Conservation (phyloP, 2,888 invertebrate genomes). For the Urechis unicinctus region DNA sequence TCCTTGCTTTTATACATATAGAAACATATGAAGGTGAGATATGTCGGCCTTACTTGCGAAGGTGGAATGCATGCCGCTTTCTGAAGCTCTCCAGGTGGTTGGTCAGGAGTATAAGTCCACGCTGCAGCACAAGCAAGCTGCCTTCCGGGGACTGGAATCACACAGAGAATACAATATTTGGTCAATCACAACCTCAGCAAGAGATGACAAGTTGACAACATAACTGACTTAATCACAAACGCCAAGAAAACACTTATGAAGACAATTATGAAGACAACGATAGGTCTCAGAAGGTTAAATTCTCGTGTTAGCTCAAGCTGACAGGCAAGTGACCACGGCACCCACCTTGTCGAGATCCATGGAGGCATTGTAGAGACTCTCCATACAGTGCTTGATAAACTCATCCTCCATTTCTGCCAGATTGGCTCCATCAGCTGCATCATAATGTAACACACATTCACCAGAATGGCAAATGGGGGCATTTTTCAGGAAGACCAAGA, state of each 20-base stretch:
- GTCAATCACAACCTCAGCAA: neutral
- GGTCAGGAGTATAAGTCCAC: constrained; percentile 77
- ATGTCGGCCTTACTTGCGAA: no score
- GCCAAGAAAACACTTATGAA: no score
- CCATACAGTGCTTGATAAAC: constrained; percentile 90
- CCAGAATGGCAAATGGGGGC: no score
- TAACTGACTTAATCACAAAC: neutral
- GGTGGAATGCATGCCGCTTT: constrained; percentile 45
- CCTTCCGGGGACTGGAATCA: constrained; percentile 62
- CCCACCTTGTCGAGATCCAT: constrained; percentile 15
- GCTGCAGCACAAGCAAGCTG: constrained; percentile 80
- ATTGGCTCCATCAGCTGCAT: neutral
- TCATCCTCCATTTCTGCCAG: constrained; percentile 78
- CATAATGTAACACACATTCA: no score
- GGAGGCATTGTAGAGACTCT: constrained; percentile 58
- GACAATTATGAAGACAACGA: no score
- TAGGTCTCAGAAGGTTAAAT: no score
- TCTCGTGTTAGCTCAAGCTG: no score
- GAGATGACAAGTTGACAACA: neutral
- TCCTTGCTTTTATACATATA: no score
- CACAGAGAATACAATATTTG: neutral
- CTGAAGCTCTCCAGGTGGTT: constrained; percentile 90
- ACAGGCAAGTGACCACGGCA: no score
- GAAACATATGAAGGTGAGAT: no score
- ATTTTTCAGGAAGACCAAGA: no score